These are phyloP conservation scores for Condylura cristata DNA, from an alignment of 2,113 vertebrate species.

Conservation along the genomic window DNA sequence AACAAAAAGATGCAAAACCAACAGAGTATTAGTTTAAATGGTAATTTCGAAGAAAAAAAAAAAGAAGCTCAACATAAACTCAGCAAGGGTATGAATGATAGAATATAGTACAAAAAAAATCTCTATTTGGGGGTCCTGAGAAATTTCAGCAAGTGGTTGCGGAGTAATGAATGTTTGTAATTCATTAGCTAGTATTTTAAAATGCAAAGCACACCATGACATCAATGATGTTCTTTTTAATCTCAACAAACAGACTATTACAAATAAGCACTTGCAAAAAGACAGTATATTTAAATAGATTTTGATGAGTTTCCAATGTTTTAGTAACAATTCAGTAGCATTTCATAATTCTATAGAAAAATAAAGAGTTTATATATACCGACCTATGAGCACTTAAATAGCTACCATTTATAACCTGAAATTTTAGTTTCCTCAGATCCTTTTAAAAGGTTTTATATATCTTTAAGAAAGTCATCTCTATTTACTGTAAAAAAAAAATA, in stretches of 20 bases:
- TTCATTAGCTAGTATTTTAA: conserved; percentile 85
- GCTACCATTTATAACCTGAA: conserved; percentile 17
- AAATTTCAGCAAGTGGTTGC: conserved; percentile 84
- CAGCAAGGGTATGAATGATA: conserved; percentile 67
- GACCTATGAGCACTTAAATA: conserved; percentile 12
- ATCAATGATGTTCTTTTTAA: conserved; percentile 84
- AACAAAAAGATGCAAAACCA: conserved; percentile 67
- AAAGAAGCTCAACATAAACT: conserved; percentile 69
- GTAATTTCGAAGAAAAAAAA: conserved; percentile 58
- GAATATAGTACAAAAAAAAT: conserved; percentile 83
- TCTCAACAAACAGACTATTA: conserved; percentile 81
- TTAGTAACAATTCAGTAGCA: conserved; percentile 52
- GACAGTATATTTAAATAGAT: conserved; percentile 69
- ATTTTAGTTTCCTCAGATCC: conserved; percentile 24
- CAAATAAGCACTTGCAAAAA: conserved; percentile 76
- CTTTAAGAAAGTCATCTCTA: conserved; percentile 48
- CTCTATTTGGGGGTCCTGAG: conserved; percentile 85
- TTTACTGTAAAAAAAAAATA: conserved; percentile 1
- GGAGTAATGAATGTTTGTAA: conserved; percentile 87
- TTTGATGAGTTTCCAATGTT: conserved; percentile 63
- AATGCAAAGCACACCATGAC: conserved; percentile 86
- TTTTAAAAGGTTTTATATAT: background rate
- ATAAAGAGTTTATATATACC: background rate
- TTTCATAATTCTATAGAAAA: conserved; percentile 61
- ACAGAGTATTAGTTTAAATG: conserved; percentile 71